These are phyloP conservation scores for Melinopterus prodromus DNA, from an alignment of 2,888 invertebrate genomes.

Conservation along the genomic window DNA sequence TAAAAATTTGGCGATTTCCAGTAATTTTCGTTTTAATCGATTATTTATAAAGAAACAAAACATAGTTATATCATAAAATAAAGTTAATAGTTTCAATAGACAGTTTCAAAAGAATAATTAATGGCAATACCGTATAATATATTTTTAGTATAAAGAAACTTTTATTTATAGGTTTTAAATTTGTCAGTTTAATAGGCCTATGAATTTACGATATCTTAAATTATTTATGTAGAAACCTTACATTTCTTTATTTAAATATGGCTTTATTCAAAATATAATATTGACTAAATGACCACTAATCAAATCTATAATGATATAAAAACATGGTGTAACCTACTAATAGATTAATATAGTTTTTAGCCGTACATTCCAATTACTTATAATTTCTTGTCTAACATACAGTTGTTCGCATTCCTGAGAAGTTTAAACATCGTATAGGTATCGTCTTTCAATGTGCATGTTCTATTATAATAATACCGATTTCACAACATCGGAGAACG, in stretches of 20 bases:
- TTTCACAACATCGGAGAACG: not conserved
- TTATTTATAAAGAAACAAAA: too few species aligned
- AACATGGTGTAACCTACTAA: too few species aligned
- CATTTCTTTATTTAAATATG: not conserved
- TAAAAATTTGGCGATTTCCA: too few species aligned
- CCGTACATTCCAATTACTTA: not conserved
- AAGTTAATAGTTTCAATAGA: not conserved
- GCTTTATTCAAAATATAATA: not conserved
- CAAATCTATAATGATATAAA: too few species aligned
- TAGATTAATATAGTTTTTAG: not conserved
- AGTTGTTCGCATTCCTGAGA: not conserved
- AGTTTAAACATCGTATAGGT: not conserved
- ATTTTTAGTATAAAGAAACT: not conserved
- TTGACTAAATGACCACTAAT: too few species aligned
- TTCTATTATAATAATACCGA: not conserved
- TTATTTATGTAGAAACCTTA: not conserved
- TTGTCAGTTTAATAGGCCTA: not conserved
- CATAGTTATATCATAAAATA: too few species aligned
- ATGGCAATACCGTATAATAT: not conserved
- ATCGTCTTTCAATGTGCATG: not conserved
- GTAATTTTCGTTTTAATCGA: too few species aligned
- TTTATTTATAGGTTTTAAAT: slow-evolving; percentile 4
- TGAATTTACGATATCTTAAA: not conserved
- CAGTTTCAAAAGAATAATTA: not conserved
- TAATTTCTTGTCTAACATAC: not conserved